Conservation (phyloP, 2,888 invertebrate genomes). For the Acanthopleura granulata region DNA sequence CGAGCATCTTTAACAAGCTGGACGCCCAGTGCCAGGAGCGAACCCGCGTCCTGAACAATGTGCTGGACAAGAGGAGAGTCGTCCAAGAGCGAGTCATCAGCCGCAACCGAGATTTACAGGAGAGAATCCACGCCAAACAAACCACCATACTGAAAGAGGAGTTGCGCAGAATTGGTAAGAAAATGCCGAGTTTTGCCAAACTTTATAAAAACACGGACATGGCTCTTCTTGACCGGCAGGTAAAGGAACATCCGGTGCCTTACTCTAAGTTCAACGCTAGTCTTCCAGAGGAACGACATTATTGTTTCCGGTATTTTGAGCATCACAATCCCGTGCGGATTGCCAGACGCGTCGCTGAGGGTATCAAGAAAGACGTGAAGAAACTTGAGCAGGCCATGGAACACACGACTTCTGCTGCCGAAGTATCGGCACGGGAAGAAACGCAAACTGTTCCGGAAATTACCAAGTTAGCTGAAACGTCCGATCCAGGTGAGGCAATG, state of each 20-base stretch:
- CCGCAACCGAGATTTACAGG: background rate
- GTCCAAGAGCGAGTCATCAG: slow-evolving; percentile 10
- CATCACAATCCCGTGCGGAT: slow-evolving; percentile 14
- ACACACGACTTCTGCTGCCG: background rate
- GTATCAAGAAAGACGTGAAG: slow-evolving; percentile 12
- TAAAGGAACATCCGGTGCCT: background rate
- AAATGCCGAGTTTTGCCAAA: background rate
- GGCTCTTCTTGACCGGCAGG: background rate
- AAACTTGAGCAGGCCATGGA: background rate
- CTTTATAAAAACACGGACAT: slow-evolving; percentile 17
- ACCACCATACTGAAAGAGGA: slow-evolving; percentile 6
- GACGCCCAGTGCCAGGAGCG: slow-evolving; percentile 12
- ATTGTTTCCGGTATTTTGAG: slow-evolving; percentile 19
- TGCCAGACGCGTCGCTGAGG: slow-evolving; percentile 13
- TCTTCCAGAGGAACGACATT: slow-evolving; percentile 5
- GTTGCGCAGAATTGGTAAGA: slow-evolving; percentile 7
- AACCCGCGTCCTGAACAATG: slow-evolving; percentile 7
- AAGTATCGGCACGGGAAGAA: too few species aligned
- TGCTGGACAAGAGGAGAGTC: slow-evolving; percentile 10
- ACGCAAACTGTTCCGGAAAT: too few species aligned
- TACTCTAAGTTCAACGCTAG: background rate
- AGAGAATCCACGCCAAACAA: background rate
- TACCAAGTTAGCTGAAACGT: too few species aligned
- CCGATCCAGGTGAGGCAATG: too few species aligned
- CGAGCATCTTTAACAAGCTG: slow-evolving; percentile 11